Percentiles rank a stretch among this genome's conserved stretches.
phyloP scores from a whole-genome alignment of 2,113 vertebrate species.

The Carlito syrichta region DNA sequence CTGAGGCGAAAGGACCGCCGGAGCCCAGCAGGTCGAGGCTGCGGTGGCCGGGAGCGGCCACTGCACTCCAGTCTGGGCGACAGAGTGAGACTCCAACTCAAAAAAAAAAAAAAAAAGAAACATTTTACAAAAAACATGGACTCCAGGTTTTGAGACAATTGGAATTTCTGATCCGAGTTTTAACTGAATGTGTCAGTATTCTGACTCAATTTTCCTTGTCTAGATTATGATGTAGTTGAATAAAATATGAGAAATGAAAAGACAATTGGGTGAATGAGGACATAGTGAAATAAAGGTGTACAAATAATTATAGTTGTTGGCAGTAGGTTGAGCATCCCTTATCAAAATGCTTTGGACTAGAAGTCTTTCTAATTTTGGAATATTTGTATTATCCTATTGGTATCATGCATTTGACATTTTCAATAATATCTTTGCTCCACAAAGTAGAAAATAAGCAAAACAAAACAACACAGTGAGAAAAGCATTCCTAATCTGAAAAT shows the following conservation, averaged over 20 bases:
- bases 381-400: not conserved
- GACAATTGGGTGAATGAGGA: not conserved
- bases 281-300: not conserved
- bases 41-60: no score
- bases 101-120: no score
- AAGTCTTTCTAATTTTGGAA: not conserved
- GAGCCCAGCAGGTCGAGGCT: no score
- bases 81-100: no score
- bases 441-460: not conserved
- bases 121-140: not conserved
- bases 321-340: not conserved
- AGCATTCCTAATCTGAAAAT: not conserved
- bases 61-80: no score
- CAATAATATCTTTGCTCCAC: not conserved
- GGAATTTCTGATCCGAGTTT: not conserved
- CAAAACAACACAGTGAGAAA: not conserved
- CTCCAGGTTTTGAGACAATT: not conserved
- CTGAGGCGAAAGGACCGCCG: no score
- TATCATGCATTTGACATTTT: not conserved
- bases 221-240: not conserved
- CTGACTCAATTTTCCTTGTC: not conserved
- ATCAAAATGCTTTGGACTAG: not conserved
- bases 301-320: not conserved
- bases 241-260: not conserved
- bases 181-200: not conserved